Percentiles rank a stretch among this genome's conserved stretches.
Conservation (phyloP, 2,888 invertebrate species). For the Agonopterix arenella region DNA sequence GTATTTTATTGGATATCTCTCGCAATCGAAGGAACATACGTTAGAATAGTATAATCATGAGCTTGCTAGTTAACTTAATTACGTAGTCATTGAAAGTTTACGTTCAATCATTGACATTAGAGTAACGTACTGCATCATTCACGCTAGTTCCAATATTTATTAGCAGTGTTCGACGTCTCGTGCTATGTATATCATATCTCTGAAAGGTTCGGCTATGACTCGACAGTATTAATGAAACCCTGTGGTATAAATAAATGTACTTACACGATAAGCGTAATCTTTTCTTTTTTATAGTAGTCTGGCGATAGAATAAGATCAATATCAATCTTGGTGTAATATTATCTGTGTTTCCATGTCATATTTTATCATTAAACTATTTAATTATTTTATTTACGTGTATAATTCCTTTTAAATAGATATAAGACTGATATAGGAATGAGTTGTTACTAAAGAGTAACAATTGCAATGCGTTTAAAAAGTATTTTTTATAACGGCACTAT, state of each 20-base stretch:
- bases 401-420: conserved; percentile 49
- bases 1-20: conserved; percentile 15
- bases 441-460: conserved; percentile 29
- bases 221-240: conserved; percentile 68
- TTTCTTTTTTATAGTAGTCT: conserved; percentile 54
- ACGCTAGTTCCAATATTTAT: neutral
- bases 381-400: neutral
- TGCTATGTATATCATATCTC: conserved; percentile 59
- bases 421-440: conserved; percentile 67
- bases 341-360: conserved; percentile 36
- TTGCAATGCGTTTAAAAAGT: conserved; percentile 18
- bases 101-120: neutral
- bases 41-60: conserved; percentile 41
- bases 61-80: conserved; percentile 35
- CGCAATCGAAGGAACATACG: conserved; percentile 25
- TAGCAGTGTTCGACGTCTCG: neutral
- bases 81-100: neutral
- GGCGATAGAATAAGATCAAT: conserved; percentile 48
- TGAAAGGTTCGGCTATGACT: conserved; percentile 51
- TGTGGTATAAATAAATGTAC: conserved; percentile 49
- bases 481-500: conserved; percentile 52
- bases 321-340: conserved; percentile 45
- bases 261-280: conserved; percentile 42
- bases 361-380: conserved; percentile 2
- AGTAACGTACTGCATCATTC: neutral